Evolutionary conservation across 2,113 vertebrate species (phyloP).

Genomic region (Caranx ignobilis): DNA sequence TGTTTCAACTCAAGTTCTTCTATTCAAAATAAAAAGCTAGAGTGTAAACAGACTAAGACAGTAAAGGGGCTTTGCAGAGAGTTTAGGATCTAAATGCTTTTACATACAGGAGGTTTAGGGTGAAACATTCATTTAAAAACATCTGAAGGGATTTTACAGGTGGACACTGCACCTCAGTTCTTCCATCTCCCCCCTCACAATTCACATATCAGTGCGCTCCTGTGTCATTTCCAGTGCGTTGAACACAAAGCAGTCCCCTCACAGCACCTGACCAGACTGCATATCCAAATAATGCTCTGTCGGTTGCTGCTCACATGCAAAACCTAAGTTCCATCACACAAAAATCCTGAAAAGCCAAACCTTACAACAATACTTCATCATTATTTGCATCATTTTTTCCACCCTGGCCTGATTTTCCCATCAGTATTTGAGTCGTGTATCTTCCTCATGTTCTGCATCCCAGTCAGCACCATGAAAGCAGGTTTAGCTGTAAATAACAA

Average conservation of each 20-base stretch:
- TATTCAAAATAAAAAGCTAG: conserved; percentile 37
- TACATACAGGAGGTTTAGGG: conserved; percentile 6
- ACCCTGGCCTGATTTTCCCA: neutral
- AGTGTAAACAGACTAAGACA: conserved; percentile 22
- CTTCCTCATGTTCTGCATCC: neutral
- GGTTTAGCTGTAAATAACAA: conserved; percentile 5
- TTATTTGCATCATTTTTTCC: neutral
- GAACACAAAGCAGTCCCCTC: neutral
- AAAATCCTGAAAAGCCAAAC: neutral
- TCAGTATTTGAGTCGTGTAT: neutral
- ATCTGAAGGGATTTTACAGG: neutral
- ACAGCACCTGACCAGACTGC: neutral
- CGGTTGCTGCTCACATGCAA: neutral
- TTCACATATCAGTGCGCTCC: conserved; percentile 5
- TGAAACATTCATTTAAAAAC: conserved; percentile 12
- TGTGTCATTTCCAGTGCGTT: conserved; percentile 5
- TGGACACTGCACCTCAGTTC: neutral
- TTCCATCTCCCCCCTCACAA: neutral
- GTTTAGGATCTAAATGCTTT: conserved; percentile 30
- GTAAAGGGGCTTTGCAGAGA: conserved; percentile 24
- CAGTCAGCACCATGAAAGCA: neutral
- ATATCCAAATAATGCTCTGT: neutral
- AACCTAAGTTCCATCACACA: neutral
- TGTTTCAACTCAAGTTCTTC: conserved; percentile 38
- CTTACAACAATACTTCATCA: neutral